Evolutionary conservation across 35 echinoderm and acorn worm genomes (phyloP), one percentile per base, ranked within the genome.

Genomic region (Ptychodera flava): DNA sequence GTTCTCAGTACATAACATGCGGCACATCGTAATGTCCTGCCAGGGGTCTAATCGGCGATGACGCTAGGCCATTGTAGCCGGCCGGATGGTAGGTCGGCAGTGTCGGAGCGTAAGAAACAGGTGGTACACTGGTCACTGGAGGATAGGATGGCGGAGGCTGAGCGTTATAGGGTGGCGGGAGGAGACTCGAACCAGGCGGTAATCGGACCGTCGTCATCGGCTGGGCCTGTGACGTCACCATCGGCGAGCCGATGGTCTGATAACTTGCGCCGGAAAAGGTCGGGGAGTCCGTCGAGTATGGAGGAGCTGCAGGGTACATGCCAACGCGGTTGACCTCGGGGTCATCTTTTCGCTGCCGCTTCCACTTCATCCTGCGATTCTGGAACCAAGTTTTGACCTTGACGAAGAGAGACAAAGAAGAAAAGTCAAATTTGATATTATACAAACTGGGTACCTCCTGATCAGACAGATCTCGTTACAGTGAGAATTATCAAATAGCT

Each of bases 371-470:
- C 22, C 86, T 77, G 14, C 86, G 77, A 32, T 88, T 88, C 80
- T 88, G 86, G 31, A 88, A 88, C 86, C 86, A 88, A 38, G 77
- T 88, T 88, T 88, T 88, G 15, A 88, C 86, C 86, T 88, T n/a
- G n/a, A n/a, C n/a, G n/a, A n/a, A n/a, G n/a, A n/a, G n/a, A n/a
- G 36, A 36, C 0, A 76, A 15, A 86, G 33, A 34, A 78, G 33
- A 15, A 35, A 64, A 64, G 6, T 64, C 22, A 64, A 22, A 64
- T 12, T 6, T 64, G 6, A 64, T 12, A 64, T 64, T 6, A 64
- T 64, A 64, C 22, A 22, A 33, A 64, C 45, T 12, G 6, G 22
- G 45, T 64, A 12, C 22, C 6, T 64, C 45, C 6, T 64, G 22
- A 22, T 12, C 22, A 64, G 22, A 64, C 22, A 12, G 45, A 64